Base-by-base conservation (phyloP, 1,140 invertebrate genomes). In the Chironomus striatipennis region DNA sequence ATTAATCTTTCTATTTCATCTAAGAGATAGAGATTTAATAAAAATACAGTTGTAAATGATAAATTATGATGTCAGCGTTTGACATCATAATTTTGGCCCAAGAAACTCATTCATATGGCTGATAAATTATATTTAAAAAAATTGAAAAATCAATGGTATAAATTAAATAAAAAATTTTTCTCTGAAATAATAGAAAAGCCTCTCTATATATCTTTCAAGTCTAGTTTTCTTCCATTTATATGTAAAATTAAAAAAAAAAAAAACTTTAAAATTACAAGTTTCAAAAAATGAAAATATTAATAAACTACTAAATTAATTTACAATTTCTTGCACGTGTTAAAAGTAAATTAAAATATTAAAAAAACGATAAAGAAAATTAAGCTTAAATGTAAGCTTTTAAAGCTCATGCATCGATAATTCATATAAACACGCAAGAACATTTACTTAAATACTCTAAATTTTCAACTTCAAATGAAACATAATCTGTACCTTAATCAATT, bases 91-190 rank as follows among this genome's bases (percentile, higher is more conserved):
- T 57, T 34, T 57, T 57, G 12, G 47, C 65, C 65, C 65, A 70
- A 70, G 65, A 70, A 70, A 70, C 65, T 70, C 65, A 70, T 70
- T 70, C 17, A 70, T 70, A 70, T 70, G 65, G 65, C 65, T 70
- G 65, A 70, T 70, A 18, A 70, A n/a, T 10, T 70, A 70, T 18
- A 21, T n/a, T n/a, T n/a, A n/a, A 57, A 57, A n/a, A 2, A 57
- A 57, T 57, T 57, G n/a, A 12, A 57, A 34, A 34, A 34, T 34
- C 5, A 5, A 34, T 34, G 24, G 24, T 34, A 34, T 34, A 34
- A 34, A 34, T 34, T 1, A 34, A 1, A 34, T 34, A 34, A 34
- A 34, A 34, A 2, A 34, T 34, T 34, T 2, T 34, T 34, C 24
- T 34, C 24, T 34, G 24, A 34, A n/a, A 57, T 57, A 15, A 15